These are phyloP conservation scores for Subacronicta megacephala DNA, from an alignment of 2,888 invertebrate species.

Conservation along the genomic window DNA sequence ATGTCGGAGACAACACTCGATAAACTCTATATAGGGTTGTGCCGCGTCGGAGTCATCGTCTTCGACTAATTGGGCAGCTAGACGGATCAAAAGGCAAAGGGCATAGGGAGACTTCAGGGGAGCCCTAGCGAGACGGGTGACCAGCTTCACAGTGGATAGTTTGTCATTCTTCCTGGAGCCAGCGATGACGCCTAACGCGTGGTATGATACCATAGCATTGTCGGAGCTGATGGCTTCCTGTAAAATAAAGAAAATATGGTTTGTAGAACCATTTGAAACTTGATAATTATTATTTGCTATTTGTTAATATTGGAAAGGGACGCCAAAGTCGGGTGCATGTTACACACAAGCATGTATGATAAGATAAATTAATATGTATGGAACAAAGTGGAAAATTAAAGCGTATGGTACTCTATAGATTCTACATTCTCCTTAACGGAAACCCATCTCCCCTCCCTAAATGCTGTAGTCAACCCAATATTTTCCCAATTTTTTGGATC, in stretches of 20 bases:
- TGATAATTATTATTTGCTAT: too few relatives aligned
- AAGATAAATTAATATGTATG: too few relatives aligned
- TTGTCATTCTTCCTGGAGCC: slow-evolving; percentile 98
- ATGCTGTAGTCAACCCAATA: too few relatives aligned
- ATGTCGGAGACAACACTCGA: slow-evolving; percentile 98
- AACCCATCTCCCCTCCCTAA: too few relatives aligned
- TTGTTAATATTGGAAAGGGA: too few relatives aligned
- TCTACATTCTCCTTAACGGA: too few relatives aligned
- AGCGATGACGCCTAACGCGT: slow-evolving; percentile 98
- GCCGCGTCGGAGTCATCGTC: slow-evolving; percentile 94
- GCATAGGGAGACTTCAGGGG: slow-evolving; percentile 98
- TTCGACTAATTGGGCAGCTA: slow-evolving; percentile 98
- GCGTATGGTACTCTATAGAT: too few relatives aligned
- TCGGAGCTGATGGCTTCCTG: slow-evolving; percentile 86
- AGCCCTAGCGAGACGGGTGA: slow-evolving; percentile 95
- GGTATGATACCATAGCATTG: slow-evolving; percentile 98
- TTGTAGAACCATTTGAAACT: too few relatives aligned
- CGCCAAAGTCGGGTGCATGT: too few relatives aligned
- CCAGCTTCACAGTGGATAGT: slow-evolving; percentile 98
- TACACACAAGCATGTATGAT: too few relatives aligned
- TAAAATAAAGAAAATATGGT: slow-evolving; percentile 15
- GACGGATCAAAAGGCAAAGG: slow-evolving; percentile 97
- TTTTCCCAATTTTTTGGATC: too few relatives aligned
- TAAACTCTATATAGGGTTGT: slow-evolving; percentile 95
- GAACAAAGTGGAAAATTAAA: too few relatives aligned